These are phyloP conservation scores for Oligia fasciuncula DNA, from an alignment of 2,888 invertebrate genomes.

Conservation along the genomic window DNA sequence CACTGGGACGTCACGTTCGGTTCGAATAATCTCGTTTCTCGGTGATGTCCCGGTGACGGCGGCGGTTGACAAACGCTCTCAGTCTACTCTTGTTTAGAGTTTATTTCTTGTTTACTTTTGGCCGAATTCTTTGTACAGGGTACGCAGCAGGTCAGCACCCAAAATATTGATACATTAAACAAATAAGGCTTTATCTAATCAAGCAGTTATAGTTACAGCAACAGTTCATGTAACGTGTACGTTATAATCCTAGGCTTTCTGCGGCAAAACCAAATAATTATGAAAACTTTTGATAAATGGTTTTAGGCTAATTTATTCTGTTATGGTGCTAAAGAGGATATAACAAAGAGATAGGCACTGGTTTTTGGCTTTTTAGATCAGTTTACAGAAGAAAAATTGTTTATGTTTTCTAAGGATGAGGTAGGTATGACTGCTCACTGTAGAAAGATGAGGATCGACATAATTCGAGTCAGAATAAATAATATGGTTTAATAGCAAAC, in stretches of 20 bases:
- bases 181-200: background rate
- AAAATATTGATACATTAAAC: background rate
- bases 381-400: constrained; percentile 20
- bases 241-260: constrained; percentile 25
- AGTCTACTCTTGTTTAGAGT: background rate
- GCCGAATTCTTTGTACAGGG: background rate
- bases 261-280: constrained; percentile 29
- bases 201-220: constrained; percentile 14
- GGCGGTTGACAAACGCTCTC: background rate
- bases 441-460: background rate
- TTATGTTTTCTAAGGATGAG: constrained; percentile 1
- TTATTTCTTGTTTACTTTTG: background rate
- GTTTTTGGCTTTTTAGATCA: constrained; percentile 31
- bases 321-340: constrained; percentile 28
- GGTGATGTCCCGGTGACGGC: background rate
- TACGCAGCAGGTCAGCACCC: background rate
- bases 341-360: constrained; percentile 38
- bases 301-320: constrained; percentile 55
- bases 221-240: constrained; percentile 8
- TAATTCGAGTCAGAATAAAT: background rate
- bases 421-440: background rate
- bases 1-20: background rate
- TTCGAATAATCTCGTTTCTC: background rate
- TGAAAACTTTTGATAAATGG: constrained; percentile 58
- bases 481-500: background rate